Evolutionary conservation across 1,140 invertebrate genomes (phyloP).

Genomic region (Apis laboriosa): DNA sequence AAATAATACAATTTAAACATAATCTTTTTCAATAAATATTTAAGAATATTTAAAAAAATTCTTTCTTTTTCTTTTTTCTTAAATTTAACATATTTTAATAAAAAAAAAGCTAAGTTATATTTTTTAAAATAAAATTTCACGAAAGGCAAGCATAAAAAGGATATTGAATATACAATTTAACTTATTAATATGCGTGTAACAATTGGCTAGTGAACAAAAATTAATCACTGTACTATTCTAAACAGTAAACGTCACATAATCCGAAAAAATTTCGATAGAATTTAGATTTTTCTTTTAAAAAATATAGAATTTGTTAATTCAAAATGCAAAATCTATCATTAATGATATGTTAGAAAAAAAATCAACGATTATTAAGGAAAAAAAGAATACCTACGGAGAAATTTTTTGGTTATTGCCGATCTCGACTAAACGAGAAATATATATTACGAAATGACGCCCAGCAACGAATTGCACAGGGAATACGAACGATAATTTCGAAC

Average conservation of each 20-base stretch:
- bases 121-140: not conserved
- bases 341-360: conserved; percentile 32
- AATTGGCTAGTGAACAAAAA: conserved; percentile 53
- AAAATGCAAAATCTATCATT: not conserved
- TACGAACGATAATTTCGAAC: conserved; percentile 34
- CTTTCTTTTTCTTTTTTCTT: not conserved
- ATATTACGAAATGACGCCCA: conserved; percentile 54
- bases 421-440: conserved; percentile 41
- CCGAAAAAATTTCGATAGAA: conserved; percentile 1
- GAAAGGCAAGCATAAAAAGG: not conserved
- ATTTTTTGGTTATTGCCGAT: conserved; percentile 68
- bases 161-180: conserved; percentile 36
- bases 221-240: conserved; percentile 45
- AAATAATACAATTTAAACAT: conserved; percentile 39
- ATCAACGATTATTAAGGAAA: conserved; percentile 38
- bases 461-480: conserved; percentile 24
- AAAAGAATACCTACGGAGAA: conserved; percentile 42
- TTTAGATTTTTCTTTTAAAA: not conserved
- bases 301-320: not conserved
- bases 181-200: conserved; percentile 43
- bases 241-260: conserved; percentile 41
- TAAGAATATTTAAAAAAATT: conserved; percentile 6
- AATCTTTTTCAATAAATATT: conserved; percentile 1
- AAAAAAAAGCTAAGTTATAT: not conserved
- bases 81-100: not conserved